Percentiles rank a stretch among this genome's conserved stretches.
Conservation (phyloP, 2,797 vertebrate species). For the Spinibarbus caldwelli region DNA sequence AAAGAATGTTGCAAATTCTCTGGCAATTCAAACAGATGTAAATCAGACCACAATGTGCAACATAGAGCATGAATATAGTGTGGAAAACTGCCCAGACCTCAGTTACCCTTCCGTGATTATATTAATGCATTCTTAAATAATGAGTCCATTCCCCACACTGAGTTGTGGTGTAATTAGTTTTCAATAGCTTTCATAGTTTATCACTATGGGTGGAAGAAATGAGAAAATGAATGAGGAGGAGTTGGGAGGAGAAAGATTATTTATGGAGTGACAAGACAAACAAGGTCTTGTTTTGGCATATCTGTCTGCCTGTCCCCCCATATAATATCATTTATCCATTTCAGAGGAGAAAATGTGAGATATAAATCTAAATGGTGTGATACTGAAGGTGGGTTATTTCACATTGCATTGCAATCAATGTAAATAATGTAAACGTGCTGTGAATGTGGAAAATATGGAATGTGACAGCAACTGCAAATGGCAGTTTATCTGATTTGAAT, state of each 20-base stretch:
- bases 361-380: not conserved
- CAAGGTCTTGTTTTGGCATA: not conserved
- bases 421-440: not conserved
- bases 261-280: not conserved
- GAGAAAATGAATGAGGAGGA: not conserved
- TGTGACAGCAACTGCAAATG: not conserved
- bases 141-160: conserved; percentile 19
- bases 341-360: not conserved
- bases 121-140: conserved; percentile 35
- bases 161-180: conserved; percentile 17
- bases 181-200: conserved; percentile 14
- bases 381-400: not conserved
- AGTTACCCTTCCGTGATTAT: not conserved
- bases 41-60: conserved; percentile 1
- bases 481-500: conserved; percentile 32
- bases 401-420: not conserved
- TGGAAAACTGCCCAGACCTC: conserved; percentile 1
- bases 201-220: not conserved
- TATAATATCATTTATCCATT: not conserved
- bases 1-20: conserved; percentile 17
- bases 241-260: not conserved
- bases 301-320: not conserved
- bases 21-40: not conserved
- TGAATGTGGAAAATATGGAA: not conserved
- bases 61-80: not conserved